These are phyloP conservation scores for Sceliomorpha sp. DNA, from an alignment of 2,888 invertebrate genomes.

Conservation along the genomic window DNA sequence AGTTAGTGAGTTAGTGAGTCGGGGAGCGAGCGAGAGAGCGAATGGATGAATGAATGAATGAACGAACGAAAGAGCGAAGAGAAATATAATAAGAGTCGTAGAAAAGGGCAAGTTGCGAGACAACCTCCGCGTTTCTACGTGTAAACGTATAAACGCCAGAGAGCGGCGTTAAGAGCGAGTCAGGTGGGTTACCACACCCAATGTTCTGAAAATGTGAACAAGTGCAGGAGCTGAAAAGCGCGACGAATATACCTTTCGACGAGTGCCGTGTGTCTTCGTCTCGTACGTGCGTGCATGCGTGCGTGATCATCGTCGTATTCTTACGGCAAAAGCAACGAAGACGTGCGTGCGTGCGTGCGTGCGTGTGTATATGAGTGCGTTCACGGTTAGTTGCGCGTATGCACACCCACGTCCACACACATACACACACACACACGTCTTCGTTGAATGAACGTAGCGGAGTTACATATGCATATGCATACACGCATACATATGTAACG, in stretches of 20 bases:
- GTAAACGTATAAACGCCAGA: neutral
- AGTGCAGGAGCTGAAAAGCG: neutral
- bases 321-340: neutral
- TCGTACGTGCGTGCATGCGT: constrained; percentile 8
- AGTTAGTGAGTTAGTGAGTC: constrained; percentile 18
- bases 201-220: constrained; percentile 66
- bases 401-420: no score
- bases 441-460: neutral
- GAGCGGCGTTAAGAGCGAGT: constrained; percentile 60
- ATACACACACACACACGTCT: no score
- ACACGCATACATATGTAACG: neutral
- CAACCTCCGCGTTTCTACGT: neutral
- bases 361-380: no score
- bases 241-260: constrained; percentile 2
- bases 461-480: neutral
- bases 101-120: constrained; percentile 1
- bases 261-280: constrained; percentile 4
- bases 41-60: constrained; percentile 8
- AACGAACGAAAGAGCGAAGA: constrained; percentile 31
- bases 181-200: constrained; percentile 79
- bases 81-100: constrained; percentile 40
- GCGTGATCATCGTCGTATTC: neutral
- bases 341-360: neutral
- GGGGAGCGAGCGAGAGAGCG: constrained; percentile 23
- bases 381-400: no score